Evolutionary conservation across 2,797 vertebrate species (phyloP), one percentile per base, ranked within the genome.

Genomic region (Danionella dracula): DNA sequence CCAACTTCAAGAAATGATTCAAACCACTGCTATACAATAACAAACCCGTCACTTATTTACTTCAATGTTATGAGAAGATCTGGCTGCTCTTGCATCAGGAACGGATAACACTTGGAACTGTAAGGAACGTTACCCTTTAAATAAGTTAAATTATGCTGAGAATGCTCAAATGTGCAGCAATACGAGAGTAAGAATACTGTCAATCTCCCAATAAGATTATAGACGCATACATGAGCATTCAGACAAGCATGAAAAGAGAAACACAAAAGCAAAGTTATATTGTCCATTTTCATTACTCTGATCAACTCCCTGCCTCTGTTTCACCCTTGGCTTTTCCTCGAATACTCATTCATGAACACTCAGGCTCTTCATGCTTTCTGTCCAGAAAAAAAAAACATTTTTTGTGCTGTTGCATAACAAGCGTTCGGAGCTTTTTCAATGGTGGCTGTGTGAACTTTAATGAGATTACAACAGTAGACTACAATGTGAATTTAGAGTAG

Each of bases 11-110:
- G n/a, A n/a, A n/a, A n/a, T n/a, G n/a, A n/a, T n/a, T n/a, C n/a
- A n/a, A n/a, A n/a, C n/a, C n/a, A n/a, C n/a, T n/a, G n/a, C n/a
- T n/a, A n/a, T n/a, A n/a, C n/a, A 44, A 12, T 21, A 31, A 46
- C 15, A 10, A 6, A 48, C 45, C 27, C 32, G 40, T 13, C 27
- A 37, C 17, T 16, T 17, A 45, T 54, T 45, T 44, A 45, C 51
- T 29, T 8, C 13, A 35, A 8, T 17, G 32, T 51, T 50, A 31
- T 21, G 17, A 41, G 35, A 32, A 20, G 37, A 31, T n/a, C n/a
- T 59, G 51, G 42, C 42, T 34, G n/a, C 41, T 35, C 13, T 8
- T 27, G 37, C 63, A 56, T 56, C 51, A 35, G 62, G 15, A 66
- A 35, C 31, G 27, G 20, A 66, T 66, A 4, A 4, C 31, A 8